Conservation (phyloP, 2,113 vertebrate genomes). For the Corynorhinus townsendii region DNA sequence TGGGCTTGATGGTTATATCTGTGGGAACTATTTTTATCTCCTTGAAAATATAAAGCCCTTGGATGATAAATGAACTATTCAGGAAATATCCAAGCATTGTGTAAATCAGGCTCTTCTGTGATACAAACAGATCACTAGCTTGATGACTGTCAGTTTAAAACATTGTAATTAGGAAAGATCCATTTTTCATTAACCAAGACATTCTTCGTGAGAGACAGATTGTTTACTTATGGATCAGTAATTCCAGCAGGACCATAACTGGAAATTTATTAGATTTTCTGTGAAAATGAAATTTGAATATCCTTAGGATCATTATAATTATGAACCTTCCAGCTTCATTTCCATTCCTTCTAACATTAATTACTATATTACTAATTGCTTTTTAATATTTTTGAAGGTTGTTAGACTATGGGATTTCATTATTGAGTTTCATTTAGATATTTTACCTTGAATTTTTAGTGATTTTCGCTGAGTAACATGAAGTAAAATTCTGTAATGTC, state of each 20-base stretch:
- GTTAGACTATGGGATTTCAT: neutral
- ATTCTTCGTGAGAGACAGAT: neutral
- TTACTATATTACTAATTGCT: neutral
- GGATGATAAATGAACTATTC: neutral
- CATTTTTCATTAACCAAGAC: neutral
- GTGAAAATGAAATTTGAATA: constrained; percentile 5
- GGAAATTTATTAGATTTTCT: neutral
- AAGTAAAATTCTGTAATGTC: neutral
- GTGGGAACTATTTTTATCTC: constrained; percentile 3
- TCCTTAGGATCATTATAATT: neutral
- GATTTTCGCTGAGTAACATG: neutral
- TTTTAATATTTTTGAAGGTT: neutral
- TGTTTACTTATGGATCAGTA: neutral
- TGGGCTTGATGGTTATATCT: neutral
- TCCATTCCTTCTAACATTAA: neutral
- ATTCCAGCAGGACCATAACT: neutral
- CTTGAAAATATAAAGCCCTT: constrained; percentile 16
- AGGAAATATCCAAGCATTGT: neutral
- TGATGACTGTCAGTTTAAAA: neutral
- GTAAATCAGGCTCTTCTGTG: constrained; percentile 19
- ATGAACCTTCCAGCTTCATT: neutral
- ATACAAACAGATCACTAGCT: neutral
- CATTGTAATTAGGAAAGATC: neutral
- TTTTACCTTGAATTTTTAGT: neutral
- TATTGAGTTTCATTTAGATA: constrained; percentile 21